Base-by-base conservation (phyloP, 2,888 invertebrate genomes). In the Alsophila aescularia region DNA sequence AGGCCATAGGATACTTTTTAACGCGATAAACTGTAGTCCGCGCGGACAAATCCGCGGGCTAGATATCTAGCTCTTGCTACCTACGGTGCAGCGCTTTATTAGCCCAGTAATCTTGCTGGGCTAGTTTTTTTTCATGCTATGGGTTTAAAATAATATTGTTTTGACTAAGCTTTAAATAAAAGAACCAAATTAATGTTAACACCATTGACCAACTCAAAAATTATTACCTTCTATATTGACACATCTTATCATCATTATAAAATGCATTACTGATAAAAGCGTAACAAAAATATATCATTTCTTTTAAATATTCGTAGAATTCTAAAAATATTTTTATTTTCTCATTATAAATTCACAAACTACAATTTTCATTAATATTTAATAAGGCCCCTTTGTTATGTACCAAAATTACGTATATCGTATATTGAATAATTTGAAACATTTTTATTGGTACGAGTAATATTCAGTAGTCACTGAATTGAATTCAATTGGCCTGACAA, bases 231-330 rank as follows among this genome's bases (percentile, higher is more conserved):
- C 14, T 37, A 13, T 9, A 48, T 21, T 47, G 42, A 37, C 42
- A 37, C 42, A 53, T 54, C 2, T 71, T 60, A 65, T 71, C 71
- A 77, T 77, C 58, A 71, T 72, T 80, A 77, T 75, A 79, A 81
- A 81, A 80, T 79, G 79, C 72, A 79, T 79, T 79, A 73, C 66
- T 81, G 68, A 78, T 71, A 84, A 86, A 88, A 82, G 79, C 83
- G 84, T 90, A 90, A 89, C 89, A 90, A 90, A 88, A 90, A 90
- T 90, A 90, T 83, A 86, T 84, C 77, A 70, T 77, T 83, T 83
- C 71, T 77, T 77, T 77, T 81, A 81, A 79, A 77, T 77, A 82
- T 79, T 75, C 41, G 75, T 81, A 86, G 72, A 81, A 66, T 72
- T 83, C 79, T 82, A 83, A 85, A 84, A 83, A 83, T 80, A 79